phyloP scores from a whole-genome alignment of 2,113 vertebrate genomes.

The human region GRCh38 chr7:116382001-116382500 shows the following conservation, averaged over 20 bases:
- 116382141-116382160: neutral
- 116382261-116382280: neutral
- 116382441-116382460: neutral
- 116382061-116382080: neutral
- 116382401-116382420: neutral
- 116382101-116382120: neutral
- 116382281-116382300: constrained; percentile 10
- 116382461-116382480: neutral
- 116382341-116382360: neutral
- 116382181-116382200: neutral
- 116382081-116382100: neutral
- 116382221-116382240: neutral
- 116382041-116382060: neutral
- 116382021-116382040: neutral
- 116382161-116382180: neutral
- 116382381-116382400: neutral
- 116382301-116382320: neutral
- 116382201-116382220: neutral
- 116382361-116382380: neutral
- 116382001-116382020: neutral
- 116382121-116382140: constrained; percentile 16
- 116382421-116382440: neutral
- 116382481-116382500: neutral
- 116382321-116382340: neutral
- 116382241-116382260: neutral